phyloP scores from a whole-genome alignment of 2,797 vertebrate genomes.

The Alca torda region DNA sequence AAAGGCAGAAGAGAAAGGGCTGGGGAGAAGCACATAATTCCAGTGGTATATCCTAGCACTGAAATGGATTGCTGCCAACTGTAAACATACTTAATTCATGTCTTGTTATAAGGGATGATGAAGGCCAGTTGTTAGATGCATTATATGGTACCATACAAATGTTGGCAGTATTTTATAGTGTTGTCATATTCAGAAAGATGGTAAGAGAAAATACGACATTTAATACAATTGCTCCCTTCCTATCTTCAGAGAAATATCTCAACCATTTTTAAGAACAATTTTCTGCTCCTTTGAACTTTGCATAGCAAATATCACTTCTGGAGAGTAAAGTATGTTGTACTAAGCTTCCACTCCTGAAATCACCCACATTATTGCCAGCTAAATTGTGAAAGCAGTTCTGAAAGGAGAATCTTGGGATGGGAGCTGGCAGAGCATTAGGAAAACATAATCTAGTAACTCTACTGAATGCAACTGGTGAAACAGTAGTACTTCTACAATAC shows the following conservation, averaged over 20 bases:
- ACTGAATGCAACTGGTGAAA: neutral
- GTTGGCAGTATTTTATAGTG: neutral
- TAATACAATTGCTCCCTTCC: neutral
- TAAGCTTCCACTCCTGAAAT: neutral
- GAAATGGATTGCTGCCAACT: constrained; percentile 42
- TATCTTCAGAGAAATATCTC: neutral
- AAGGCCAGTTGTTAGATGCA: constrained; percentile 28
- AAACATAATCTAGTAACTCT: neutral
- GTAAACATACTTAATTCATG: constrained; percentile 64
- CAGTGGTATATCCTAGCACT: neutral
- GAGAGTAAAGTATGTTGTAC: neutral
- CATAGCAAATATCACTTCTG: neutral
- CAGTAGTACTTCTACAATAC: neutral
- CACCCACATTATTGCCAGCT: neutral
- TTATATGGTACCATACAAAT: neutral
- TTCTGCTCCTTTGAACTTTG: neutral
- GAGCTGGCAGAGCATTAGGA: neutral
- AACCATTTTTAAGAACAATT: neutral
- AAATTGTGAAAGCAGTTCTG: neutral
- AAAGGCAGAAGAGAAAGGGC: constrained; percentile 10
- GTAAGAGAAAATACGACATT: constrained; percentile 1
- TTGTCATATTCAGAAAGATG: constrained; percentile 4
- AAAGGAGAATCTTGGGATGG: neutral
- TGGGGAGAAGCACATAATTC: constrained; percentile 36
- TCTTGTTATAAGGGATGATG: constrained; percentile 23